Percentiles rank a stretch among this genome's conserved stretches.
These are phyloP conservation scores for Chaetodon trifasciatus DNA, from an alignment of 2,797 vertebrate species.

Conservation along the genomic window DNA sequence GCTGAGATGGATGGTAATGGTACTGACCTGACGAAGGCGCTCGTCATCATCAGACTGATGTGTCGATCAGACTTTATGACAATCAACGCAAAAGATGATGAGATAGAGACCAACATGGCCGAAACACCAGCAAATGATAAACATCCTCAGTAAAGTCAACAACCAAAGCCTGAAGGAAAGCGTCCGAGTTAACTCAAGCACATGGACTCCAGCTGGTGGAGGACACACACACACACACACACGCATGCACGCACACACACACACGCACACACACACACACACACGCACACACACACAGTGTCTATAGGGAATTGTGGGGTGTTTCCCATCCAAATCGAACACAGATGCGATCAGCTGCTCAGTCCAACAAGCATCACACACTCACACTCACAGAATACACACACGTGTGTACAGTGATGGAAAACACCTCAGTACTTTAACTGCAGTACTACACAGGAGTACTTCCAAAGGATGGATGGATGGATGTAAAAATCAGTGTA, in stretches of 20 bases:
- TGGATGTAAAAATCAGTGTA: no score
- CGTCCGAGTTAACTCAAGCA: neutral
- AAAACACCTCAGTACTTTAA: neutral
- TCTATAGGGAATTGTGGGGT: constrained; percentile 41
- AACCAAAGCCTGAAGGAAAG: no score
- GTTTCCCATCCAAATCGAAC: constrained; percentile 56
- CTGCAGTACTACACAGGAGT: neutral
- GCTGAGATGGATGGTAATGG: no score
- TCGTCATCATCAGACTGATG: no score
- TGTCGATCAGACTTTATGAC: no score
- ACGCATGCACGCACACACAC: constrained; percentile 11
- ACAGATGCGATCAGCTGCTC: constrained; percentile 50
- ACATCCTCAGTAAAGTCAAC: no score
- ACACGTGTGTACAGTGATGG: neutral
- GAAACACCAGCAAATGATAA: no score
- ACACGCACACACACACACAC: neutral
- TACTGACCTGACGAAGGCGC: no score
- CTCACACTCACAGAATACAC: neutral
- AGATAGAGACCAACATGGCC: no score
- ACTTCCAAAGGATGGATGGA: neutral
- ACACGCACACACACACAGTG: constrained; percentile 1
- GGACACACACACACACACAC: constrained; percentile 23
- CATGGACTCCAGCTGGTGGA: constrained; percentile 43
- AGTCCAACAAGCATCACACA: neutral
- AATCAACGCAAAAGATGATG: no score